Base-by-base conservation (phyloP, 2,797 vertebrate genomes). In the Scleropages formosus region DNA sequence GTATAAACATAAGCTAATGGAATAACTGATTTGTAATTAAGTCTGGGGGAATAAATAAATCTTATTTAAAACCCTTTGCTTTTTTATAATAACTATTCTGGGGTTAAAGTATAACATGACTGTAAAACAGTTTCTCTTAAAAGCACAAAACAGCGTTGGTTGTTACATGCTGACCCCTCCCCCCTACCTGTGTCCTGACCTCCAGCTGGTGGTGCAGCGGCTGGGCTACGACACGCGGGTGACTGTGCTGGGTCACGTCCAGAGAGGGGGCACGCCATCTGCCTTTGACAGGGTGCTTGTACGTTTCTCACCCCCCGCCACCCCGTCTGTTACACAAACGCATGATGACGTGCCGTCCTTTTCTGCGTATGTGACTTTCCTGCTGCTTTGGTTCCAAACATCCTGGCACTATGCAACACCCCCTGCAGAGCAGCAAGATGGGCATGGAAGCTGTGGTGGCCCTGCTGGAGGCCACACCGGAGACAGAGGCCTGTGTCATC, bases 371-470 rank as follows among this genome's bases (percentile, higher is more conserved):
- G 47, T 49, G 22, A 15, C 53, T 24, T 11, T 60, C 13, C 69
- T 16, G 49, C n/a, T 75, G 64, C 46, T 10, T 26, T 26, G 4
- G 3, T 61, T n/a, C 6, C 6, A 39, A 44, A 16, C 8, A 4
- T 12, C 18, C 8, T 8, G 26, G 15, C 18, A 9, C 12, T 10
- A 10, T 70, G 9, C 63, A 18, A 20, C n/a, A 47, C 12, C 75
- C 16, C 80, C 76, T 78, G 46, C 87, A 99, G 97, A 98, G 97
- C 91, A 94, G 91, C 90, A 97, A 96, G 84, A 85, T 98, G 92
- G 96, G 96, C 1, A 93, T 99, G 88, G 97, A 99, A 85, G 97
- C 97, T 0, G 96, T 99, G 76, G 87, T 99, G 69, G 94, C 96
- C 0, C 87, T 99, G 82, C 86, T 99, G 87, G 96, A 98, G 81